A percentile compares a stretch with the other conserved stretches of the same genome.
Conservation (phyloP, 2,797 vertebrate species). For the Pyrocephalus nanus region DNA sequence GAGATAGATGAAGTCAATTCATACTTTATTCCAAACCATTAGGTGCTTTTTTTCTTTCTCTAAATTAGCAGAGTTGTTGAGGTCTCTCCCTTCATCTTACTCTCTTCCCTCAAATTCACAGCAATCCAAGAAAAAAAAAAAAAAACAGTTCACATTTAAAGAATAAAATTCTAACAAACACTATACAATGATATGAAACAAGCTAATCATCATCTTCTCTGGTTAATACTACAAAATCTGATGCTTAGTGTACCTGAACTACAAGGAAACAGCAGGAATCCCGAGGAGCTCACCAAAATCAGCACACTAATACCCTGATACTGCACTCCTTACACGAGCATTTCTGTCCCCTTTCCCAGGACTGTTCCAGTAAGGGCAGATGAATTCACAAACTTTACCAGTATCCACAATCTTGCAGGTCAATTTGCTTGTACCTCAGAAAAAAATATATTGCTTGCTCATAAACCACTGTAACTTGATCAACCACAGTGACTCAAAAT, state of each 20-base stretch:
- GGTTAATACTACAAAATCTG: neutral
- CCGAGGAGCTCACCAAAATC: neutral
- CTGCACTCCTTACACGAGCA: neutral
- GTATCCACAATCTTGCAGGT: neutral
- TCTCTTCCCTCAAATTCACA: neutral
- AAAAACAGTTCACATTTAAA: neutral
- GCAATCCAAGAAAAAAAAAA: neutral
- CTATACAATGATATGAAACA: neutral
- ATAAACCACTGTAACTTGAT: constrained; percentile 18
- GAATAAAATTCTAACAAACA: neutral
- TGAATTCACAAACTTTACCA: neutral
- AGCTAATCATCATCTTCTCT: neutral
- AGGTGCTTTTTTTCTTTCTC: neutral
- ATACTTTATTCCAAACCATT: neutral
- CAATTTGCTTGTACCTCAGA: neutral
- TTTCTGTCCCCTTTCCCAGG: neutral
- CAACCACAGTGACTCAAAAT: neutral
- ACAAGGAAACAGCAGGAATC: neutral
- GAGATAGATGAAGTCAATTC: neutral
- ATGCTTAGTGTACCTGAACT: neutral
- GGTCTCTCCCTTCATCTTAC: neutral
- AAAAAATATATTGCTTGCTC: constrained; percentile 2
- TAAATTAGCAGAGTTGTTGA: neutral
- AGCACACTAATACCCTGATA: neutral
- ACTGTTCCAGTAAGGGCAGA: neutral